A percentile compares a stretch with the other conserved stretches of the same genome.
Conservation (phyloP, 2,888 invertebrate species). For the Synanthedon vespiformis region DNA sequence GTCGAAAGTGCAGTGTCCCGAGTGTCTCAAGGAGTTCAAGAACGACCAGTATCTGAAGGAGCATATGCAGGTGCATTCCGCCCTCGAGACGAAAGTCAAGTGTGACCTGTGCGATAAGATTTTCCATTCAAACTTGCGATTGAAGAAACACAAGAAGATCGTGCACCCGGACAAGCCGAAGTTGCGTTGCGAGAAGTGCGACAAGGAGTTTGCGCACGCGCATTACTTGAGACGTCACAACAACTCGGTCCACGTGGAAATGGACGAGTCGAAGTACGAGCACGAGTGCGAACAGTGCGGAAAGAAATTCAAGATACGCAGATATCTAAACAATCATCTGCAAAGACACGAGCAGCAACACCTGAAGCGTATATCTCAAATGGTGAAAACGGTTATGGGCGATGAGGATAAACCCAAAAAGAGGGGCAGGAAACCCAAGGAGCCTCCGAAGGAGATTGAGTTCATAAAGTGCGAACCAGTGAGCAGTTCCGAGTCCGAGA, state of each 20-base stretch:
- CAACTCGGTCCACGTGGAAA: constrained; percentile 50
- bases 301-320: constrained; percentile 55
- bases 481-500: constrained; percentile 39
- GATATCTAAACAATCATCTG: constrained; percentile 54
- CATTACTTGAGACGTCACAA: constrained; percentile 50
- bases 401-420: constrained; percentile 23
- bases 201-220: constrained; percentile 56
- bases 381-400: constrained; percentile 56
- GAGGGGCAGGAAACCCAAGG: constrained; percentile 21
- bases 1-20: constrained; percentile 55
- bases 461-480: constrained; percentile 62
- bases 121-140: constrained; percentile 50
- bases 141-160: constrained; percentile 60
- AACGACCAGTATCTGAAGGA: constrained; percentile 60
- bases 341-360: constrained; percentile 59
- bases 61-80: constrained; percentile 59
- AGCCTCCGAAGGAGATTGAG: constrained; percentile 42
- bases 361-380: constrained; percentile 49
- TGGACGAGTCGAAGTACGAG: constrained; percentile 46
- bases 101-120: constrained; percentile 58
- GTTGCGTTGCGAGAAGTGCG: constrained; percentile 49
- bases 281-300: constrained; percentile 55
- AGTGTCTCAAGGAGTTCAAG: constrained; percentile 58
- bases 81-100: constrained; percentile 48
- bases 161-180: constrained; percentile 57